A percentile compares a stretch with the other conserved stretches of the same genome.
Conservation (phyloP, 2,888 invertebrate species). For the Agriopis marginaria region DNA sequence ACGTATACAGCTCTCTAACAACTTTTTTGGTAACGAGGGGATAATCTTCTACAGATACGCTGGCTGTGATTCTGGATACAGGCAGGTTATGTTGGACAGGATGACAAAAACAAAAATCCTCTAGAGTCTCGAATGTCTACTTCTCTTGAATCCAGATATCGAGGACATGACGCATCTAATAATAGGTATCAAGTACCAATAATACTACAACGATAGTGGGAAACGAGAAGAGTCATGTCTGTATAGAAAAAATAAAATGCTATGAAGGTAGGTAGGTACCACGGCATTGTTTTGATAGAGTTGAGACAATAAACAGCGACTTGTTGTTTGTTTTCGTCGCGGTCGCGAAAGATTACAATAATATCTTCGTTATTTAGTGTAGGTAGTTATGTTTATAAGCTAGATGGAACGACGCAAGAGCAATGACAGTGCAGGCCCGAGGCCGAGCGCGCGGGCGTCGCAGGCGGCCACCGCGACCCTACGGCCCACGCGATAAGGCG, state of each 20-base stretch:
- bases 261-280: too few relatives aligned
- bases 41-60: too few relatives aligned
- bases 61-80: too few relatives aligned
- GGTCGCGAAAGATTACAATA: slow-evolving; percentile 17
- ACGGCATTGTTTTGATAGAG: slow-evolving; percentile 27
- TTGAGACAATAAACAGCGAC: slow-evolving; percentile 26
- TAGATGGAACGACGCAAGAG: slow-evolving; percentile 78
- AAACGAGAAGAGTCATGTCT: too few relatives aligned
- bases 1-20: too few relatives aligned
- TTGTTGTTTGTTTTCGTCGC: slow-evolving; percentile 31
- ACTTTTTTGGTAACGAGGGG: too few relatives aligned
- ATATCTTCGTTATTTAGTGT: slow-evolving; percentile 9
- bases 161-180: neutral
- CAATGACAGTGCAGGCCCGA: slow-evolving; percentile 73
- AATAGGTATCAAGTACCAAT: neutral
- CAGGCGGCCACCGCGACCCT: slow-evolving; percentile 69
- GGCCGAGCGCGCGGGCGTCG: slow-evolving; percentile 70
- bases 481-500: slow-evolving; percentile 79
- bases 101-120: neutral
- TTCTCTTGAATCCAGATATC: neutral
- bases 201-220: neutral
- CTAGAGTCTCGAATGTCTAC: neutral
- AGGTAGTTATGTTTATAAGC: slow-evolving; percentile 38
- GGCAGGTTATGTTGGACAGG: too few relatives aligned
- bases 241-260: too few relatives aligned